These are phyloP conservation scores for Cynocephalus volans DNA, from an alignment of 2,113 vertebrate species.

Conservation along the genomic window DNA sequence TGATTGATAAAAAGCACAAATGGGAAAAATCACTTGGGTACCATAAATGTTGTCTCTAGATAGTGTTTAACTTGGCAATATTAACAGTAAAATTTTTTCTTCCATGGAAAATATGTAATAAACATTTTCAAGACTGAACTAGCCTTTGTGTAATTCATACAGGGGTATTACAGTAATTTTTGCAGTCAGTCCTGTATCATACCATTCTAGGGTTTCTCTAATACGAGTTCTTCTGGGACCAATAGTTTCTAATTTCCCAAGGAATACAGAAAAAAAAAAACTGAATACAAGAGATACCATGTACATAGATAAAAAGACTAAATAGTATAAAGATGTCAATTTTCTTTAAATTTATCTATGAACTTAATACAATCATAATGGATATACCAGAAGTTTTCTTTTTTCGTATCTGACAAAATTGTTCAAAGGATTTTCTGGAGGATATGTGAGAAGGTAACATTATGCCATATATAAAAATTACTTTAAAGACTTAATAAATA, in stretches of 20 bases:
- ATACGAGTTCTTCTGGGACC: not conserved
- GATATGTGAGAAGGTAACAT: slow-evolving; percentile 11
- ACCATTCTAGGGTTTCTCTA: not conserved
- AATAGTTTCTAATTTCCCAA: not conserved
- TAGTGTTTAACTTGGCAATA: not conserved
- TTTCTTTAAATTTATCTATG: not conserved
- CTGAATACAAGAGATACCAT: not conserved
- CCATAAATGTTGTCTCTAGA: not conserved
- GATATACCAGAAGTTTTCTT: not conserved
- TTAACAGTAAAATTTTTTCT: not conserved
- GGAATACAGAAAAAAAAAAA: not conserved
- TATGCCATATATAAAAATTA: slow-evolving; percentile 33
- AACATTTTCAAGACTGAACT: slow-evolving; percentile 50
- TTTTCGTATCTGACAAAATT: slow-evolving; percentile 19
- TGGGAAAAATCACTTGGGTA: slow-evolving; percentile 24
- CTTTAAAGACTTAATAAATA: slow-evolving; percentile 48
- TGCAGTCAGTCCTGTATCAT: not conserved
- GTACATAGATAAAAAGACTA: not conserved
- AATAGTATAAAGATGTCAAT: not conserved
- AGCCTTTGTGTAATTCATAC: slow-evolving; percentile 29
- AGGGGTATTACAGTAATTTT: not conserved
- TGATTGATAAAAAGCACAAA: not conserved
- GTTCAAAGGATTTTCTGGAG: not conserved
- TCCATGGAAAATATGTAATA: not conserved
- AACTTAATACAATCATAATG: not conserved